These are phyloP conservation scores for Scaeva pyrastri DNA, from an alignment of 2,888 invertebrate genomes.

Conservation along the genomic window DNA sequence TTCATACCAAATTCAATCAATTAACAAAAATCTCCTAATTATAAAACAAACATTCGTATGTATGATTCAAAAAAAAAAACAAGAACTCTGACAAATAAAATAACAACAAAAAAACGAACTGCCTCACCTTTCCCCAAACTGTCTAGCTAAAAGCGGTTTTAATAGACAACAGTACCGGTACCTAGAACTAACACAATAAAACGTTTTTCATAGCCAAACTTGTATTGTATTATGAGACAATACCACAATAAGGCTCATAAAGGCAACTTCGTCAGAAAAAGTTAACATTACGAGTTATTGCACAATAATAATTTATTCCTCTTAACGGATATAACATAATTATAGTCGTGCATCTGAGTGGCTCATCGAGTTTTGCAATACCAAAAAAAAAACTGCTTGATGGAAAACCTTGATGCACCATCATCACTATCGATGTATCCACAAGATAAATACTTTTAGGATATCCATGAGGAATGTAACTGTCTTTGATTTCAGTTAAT, in stretches of 20 bases:
- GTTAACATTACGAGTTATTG: conserved; percentile 11
- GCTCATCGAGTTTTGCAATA: conserved; percentile 15
- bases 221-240: conserved; percentile 38
- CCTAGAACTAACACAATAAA: conserved; percentile 2
- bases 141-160: conserved; percentile 23
- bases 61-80: background rate
- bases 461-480: background rate
- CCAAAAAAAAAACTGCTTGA: background rate
- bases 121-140: background rate
- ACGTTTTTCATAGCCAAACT: conserved; percentile 18
- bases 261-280: background rate
- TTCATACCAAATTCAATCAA: background rate
- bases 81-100: background rate
- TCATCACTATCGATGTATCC: background rate
- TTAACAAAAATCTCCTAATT: conserved; percentile 1
- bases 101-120: background rate
- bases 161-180: too few species aligned
- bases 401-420: conserved; percentile 18
- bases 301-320: conserved; percentile 46
- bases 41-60: conserved; percentile 15
- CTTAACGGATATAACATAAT: conserved; percentile 27
- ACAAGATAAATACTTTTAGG: background rate
- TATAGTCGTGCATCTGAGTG: background rate
- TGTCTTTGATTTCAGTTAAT: background rate
- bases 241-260: background rate